Base-by-base conservation (phyloP, 2,113 vertebrate species). In the Regulus satrapa region DNA sequence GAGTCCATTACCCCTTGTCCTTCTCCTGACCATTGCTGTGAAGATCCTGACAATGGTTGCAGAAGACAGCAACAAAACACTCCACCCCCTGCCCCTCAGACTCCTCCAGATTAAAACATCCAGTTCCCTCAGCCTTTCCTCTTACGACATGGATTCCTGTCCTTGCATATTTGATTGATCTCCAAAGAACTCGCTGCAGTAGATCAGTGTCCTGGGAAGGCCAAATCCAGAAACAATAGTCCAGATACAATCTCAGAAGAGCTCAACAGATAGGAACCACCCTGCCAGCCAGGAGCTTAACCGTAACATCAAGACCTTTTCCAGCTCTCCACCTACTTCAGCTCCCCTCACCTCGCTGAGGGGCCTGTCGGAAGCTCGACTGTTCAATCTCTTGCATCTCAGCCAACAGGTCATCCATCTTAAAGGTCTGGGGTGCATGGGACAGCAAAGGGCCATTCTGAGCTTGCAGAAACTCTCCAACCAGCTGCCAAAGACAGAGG, bases 341-440 rank as follows among this genome's bases (percentile, higher is more conserved):
- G 34, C 18, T 31, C 14, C 48, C 21, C 71, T 96, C 88, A 99
- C 99, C 99, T 99, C 99, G 98, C 97, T 99, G 99, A 59, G 99
- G 99, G 61, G 99, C 99, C 87, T 99, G 99, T 88, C 99, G 98
- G 89, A 99, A 99, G 93, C 95, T 99, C 77, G 99, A 99, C 95
- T 99, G 99, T 71, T 99, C 99, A 56, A 99, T 99, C 96, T 99
- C 99, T 94, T 99, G 99, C 99, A 99, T 99, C 95, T 99, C 99
- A 40, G 99, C 99, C 97, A 99, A 93, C 36, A 99, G 98, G 73
- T 99, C 99, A 83, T 99, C 99, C 99, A 99, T 99, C 97, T 99
- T 99, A 91, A 99, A 99, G 43, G 98, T 99, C 92, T 99, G 99
- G 7, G 99, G 99, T 25, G 99, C 98, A 7, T 98, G 98, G 40